phyloP scores from a whole-genome alignment of 2,113 vertebrate genomes.

The Cyanoderma ruficeps region DNA sequence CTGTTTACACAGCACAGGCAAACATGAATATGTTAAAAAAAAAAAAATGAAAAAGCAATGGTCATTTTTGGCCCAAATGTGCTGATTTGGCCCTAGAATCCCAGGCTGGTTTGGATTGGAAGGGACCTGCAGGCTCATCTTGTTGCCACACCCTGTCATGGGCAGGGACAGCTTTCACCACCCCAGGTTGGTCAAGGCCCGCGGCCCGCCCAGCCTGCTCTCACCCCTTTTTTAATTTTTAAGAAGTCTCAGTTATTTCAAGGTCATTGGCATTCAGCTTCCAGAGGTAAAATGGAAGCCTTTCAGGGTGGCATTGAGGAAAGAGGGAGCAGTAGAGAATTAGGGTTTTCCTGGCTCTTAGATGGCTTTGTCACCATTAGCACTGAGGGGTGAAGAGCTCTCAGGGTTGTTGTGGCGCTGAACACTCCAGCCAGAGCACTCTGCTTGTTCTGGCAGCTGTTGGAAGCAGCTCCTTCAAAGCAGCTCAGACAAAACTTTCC shows the following conservation, averaged over 20 bases:
- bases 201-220: background rate
- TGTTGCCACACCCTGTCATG: background rate
- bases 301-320: background rate
- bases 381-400: background rate
- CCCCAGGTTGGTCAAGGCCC: background rate
- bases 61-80: background rate
- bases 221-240: background rate
- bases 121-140: background rate
- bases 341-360: background rate
- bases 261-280: background rate
- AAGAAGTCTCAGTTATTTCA: background rate
- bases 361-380: background rate
- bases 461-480: background rate
- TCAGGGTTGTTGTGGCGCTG: accelerated
- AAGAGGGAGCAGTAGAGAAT: background rate
- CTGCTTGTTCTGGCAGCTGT: background rate
- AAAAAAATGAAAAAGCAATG: background rate
- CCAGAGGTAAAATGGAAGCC: background rate
- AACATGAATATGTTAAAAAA: accelerated
- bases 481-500: background rate
- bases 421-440: background rate
- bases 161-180: background rate
- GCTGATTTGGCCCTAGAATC: background rate
- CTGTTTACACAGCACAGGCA: background rate
- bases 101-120: background rate